Percentiles rank a stretch among this genome's conserved stretches.
These are phyloP conservation scores for Rhea americana DNA, from an alignment of 2,113 vertebrate species.

Conservation along the genomic window DNA sequence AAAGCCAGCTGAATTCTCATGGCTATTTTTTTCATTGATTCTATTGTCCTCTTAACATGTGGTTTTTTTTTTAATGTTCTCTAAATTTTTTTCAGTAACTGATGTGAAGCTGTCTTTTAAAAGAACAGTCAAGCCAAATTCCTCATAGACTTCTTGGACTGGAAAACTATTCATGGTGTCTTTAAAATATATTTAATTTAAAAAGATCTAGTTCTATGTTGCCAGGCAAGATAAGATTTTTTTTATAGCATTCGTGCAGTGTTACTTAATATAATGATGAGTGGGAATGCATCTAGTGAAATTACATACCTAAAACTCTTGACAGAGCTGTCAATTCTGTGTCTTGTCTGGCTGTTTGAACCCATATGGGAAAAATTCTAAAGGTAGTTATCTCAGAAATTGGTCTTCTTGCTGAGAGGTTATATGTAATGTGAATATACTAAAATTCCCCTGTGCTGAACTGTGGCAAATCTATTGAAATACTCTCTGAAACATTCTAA, in stretches of 20 bases:
- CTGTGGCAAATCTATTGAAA: not conserved
- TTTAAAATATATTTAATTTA: not conserved
- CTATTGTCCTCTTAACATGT: too few relatives aligned
- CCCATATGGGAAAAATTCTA: conserved; percentile 28
- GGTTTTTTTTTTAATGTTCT: not conserved
- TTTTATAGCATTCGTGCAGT: conserved; percentile 47
- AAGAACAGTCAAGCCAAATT: not conserved
- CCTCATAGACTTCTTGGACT: not conserved
- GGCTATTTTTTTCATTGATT: not conserved
- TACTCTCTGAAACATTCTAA: not conserved
- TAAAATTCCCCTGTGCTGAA: not conserved
- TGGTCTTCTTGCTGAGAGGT: not conserved
- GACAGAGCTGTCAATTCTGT: conserved; percentile 41
- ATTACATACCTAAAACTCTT: conserved; percentile 28
- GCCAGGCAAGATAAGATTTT: not conserved
- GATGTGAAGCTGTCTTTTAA: not conserved
- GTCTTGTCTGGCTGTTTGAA: conserved; percentile 20
- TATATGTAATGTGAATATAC: not conserved
- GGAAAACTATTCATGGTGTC: not conserved
- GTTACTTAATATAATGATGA: conserved; percentile 56
- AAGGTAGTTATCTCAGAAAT: conserved; percentile 28
- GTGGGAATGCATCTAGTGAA: conserved; percentile 38
- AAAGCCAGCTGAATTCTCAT: not conserved
- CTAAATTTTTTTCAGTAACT: not conserved
- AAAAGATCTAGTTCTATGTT: not conserved